These are phyloP conservation scores for Malurus alboscapulatus DNA, from an alignment of 2,113 vertebrate genomes.

Conservation along the genomic window DNA sequence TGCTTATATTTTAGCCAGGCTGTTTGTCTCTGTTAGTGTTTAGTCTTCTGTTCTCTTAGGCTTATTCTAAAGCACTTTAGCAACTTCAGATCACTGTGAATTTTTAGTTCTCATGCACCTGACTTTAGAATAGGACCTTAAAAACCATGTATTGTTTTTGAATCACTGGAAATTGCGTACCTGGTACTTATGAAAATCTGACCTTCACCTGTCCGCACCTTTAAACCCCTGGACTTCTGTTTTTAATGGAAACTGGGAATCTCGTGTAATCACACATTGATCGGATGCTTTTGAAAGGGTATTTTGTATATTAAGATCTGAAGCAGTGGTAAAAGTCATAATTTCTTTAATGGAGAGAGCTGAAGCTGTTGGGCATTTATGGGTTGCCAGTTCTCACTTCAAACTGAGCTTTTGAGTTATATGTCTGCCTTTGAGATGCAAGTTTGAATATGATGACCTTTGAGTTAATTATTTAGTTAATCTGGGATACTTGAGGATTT, in stretches of 20 bases:
- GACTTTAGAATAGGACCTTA: background rate
- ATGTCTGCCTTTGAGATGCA: background rate
- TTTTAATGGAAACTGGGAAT: background rate
- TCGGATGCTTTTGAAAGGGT: background rate
- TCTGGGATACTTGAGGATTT: background rate
- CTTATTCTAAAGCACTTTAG: background rate
- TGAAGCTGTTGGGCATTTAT: background rate
- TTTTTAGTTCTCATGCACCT: background rate
- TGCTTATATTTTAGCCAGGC: background rate
- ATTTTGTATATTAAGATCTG: background rate
- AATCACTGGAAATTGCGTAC: background rate
- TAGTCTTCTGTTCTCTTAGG: background rate
- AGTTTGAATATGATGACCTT: background rate
- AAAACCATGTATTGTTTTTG: background rate
- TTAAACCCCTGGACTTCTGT: background rate
- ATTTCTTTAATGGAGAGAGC: background rate
- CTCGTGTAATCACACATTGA: background rate
- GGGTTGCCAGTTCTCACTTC: background rate
- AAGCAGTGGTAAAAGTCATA: background rate
- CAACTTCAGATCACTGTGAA: background rate
- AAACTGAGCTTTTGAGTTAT: background rate
- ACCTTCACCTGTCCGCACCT: background rate
- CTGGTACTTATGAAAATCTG: background rate
- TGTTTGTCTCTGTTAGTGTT: background rate
- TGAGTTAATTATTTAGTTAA: background rate